phyloP scores from a whole-genome alignment of 1,140 invertebrate species.

The Ooceraea biroi region DNA sequence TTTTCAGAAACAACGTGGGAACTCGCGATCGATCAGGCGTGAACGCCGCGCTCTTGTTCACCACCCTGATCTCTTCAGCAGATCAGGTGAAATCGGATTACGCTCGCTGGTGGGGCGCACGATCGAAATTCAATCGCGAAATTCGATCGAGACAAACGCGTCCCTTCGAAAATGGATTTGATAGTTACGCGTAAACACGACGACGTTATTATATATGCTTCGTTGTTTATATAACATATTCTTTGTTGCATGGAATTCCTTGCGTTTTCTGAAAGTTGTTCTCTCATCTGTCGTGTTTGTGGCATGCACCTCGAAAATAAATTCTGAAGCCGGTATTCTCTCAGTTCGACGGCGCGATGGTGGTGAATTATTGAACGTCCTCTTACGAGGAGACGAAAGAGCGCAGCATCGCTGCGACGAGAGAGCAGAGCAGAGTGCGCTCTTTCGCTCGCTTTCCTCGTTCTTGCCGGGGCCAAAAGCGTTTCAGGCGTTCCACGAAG shows the following conservation, averaged over 20 bases:
- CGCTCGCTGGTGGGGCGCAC: not conserved
- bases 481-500: constrained; percentile 69
- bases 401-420: not conserved
- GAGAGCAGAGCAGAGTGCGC: constrained; percentile 30
- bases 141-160: not conserved
- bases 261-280: no score
- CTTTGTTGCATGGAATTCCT: no score
- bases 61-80: not conserved
- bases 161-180: not conserved
- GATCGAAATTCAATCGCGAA: not conserved
- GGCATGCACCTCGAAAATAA: no score
- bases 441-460: constrained; percentile 58
- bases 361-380: constrained; percentile 38
- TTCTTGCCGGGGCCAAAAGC: constrained; percentile 66
- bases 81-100: constrained; percentile 1
- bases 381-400: not conserved
- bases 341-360: not conserved
- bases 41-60: constrained; percentile 21
- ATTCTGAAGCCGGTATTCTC: no score
- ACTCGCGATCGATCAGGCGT: constrained; percentile 45
- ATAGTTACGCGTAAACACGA: not conserved
- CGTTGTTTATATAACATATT: no score
- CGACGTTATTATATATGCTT: no score
- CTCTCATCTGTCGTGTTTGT: no score
- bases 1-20: constrained; percentile 3